A percentile compares a stretch with the other conserved stretches of the same genome.
Conservation (phyloP, 2,797 vertebrate species). For the Centropyge bicolor region DNA sequence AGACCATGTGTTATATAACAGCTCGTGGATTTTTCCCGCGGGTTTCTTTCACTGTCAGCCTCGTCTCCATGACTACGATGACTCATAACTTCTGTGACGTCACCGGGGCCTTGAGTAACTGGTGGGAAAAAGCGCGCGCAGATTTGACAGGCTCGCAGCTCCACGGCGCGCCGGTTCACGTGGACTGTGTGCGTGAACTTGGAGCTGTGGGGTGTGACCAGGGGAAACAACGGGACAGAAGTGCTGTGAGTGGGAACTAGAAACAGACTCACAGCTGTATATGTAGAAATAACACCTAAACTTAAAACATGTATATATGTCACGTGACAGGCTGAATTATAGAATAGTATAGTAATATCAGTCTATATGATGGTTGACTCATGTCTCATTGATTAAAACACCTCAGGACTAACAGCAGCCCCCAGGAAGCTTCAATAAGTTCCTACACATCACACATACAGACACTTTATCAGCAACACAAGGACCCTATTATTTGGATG, state of each 20-base stretch:
- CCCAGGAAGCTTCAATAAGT: background rate
- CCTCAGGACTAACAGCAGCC: background rate
- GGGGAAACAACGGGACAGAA: conserved; percentile 14
- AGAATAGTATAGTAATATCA: too few species aligned
- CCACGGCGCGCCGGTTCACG: conserved; percentile 58
- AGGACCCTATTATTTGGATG: conserved; percentile 19
- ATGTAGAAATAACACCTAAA: background rate
- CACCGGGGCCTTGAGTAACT: conserved; percentile 8
- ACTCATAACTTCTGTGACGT: conserved; percentile 53
- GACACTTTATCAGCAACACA: conserved; percentile 8
- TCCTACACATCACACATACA: background rate
- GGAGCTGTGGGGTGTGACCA: conserved; percentile 52
- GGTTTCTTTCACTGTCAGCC: background rate
- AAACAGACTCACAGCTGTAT: background rate
- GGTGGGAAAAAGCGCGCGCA: conserved; percentile 69
- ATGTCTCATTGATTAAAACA: background rate
- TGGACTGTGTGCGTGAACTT: conserved; percentile 63
- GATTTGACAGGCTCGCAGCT: conserved; percentile 49
- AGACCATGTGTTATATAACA: conserved; percentile 24
- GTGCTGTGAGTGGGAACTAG: conserved; percentile 23
- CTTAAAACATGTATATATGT: too few species aligned
- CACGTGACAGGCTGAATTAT: background rate
- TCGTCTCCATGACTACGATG: conserved; percentile 54
- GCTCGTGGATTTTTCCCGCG: conserved; percentile 58
- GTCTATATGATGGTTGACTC: too few species aligned